Conservation (phyloP, 2,888 invertebrate genomes). For the Lissonota sp. region DNA sequence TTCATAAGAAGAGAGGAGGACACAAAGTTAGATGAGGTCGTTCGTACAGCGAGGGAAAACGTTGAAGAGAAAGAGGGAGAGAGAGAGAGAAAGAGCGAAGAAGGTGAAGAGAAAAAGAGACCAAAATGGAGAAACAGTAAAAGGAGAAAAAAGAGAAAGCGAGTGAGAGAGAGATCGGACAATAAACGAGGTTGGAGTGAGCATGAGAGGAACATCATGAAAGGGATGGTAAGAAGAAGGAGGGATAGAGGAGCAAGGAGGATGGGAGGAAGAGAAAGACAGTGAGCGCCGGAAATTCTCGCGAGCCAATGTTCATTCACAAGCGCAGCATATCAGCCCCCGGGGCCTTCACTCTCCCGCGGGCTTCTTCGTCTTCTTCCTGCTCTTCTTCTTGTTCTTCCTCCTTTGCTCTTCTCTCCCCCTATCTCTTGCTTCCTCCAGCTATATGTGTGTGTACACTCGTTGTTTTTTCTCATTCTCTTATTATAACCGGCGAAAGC, state of each 20-base stretch:
- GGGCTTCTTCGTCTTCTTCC: slow-evolving; percentile 70
- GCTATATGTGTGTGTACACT: neutral
- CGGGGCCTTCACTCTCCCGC: slow-evolving; percentile 60
- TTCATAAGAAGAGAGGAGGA: slow-evolving; percentile 80
- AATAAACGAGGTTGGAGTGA: slow-evolving; percentile 17
- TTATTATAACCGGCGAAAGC: slow-evolving; percentile 33
- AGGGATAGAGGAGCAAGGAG: slow-evolving; percentile 21
- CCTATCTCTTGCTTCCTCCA: slow-evolving; percentile 43
- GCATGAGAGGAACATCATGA: slow-evolving; percentile 41
- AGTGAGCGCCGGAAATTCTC: slow-evolving; percentile 81
- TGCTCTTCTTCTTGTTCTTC: slow-evolving; percentile 68
- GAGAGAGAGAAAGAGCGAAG: slow-evolving; percentile 77
- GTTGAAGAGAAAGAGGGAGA: slow-evolving; percentile 42
- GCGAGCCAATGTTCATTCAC: slow-evolving; percentile 83
- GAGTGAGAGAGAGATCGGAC: slow-evolving; percentile 29
- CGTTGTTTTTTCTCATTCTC: slow-evolving; percentile 50
- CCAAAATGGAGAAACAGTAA: slow-evolving; percentile 67
- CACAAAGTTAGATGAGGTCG: slow-evolving; percentile 67
- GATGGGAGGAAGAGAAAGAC: slow-evolving; percentile 33
- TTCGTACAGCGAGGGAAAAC: slow-evolving; percentile 46
- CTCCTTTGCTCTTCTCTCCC: slow-evolving; percentile 52
- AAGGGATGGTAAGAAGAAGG: slow-evolving; percentile 25
- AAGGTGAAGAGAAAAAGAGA: slow-evolving; percentile 26
- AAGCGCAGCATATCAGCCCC: slow-evolving; percentile 68
- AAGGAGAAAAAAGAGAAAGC: slow-evolving; percentile 17